Conservation (phyloP, 2,888 invertebrate genomes). For the Chouioia cunea region DNA sequence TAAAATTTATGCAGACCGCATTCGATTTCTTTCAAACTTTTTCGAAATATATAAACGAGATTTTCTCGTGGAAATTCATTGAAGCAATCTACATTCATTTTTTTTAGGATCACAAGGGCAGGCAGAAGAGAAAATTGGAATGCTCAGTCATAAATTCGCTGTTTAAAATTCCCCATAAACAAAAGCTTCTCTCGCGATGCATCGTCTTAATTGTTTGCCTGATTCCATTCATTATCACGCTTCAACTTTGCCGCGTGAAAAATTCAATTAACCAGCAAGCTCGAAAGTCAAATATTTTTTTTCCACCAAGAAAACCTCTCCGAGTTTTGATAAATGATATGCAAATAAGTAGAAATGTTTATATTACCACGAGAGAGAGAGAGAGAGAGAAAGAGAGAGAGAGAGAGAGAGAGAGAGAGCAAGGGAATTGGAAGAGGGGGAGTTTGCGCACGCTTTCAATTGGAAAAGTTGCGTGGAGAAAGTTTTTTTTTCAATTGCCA, state of each 20-base stretch:
- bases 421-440: not conserved
- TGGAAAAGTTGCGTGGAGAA: slow-evolving; percentile 8
- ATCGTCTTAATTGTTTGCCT: slow-evolving; percentile 17
- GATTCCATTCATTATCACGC: too few species aligned
- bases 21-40: too few species aligned
- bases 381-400: too few species aligned
- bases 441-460: not conserved
- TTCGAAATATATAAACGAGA: too few species aligned
- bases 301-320: not conserved
- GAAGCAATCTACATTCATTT: too few species aligned
- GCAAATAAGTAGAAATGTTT: slow-evolving; percentile 52
- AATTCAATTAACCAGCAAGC: slow-evolving; percentile 19
- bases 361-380: slow-evolving; percentile 46
- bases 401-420: too few species aligned
- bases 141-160: slow-evolving; percentile 19
- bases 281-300: slow-evolving; percentile 15
- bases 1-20: too few species aligned
- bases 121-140: not conserved
- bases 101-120: too few species aligned
- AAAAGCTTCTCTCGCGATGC: slow-evolving; percentile 37
- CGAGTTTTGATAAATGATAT: slow-evolving; percentile 56
- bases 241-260: slow-evolving; percentile 12
- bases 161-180: slow-evolving; percentile 4
- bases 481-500: slow-evolving; percentile 7
- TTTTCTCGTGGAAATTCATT: too few species aligned